Base-by-base conservation (phyloP, 2,888 invertebrate species). In the Brenthis hecate region DNA sequence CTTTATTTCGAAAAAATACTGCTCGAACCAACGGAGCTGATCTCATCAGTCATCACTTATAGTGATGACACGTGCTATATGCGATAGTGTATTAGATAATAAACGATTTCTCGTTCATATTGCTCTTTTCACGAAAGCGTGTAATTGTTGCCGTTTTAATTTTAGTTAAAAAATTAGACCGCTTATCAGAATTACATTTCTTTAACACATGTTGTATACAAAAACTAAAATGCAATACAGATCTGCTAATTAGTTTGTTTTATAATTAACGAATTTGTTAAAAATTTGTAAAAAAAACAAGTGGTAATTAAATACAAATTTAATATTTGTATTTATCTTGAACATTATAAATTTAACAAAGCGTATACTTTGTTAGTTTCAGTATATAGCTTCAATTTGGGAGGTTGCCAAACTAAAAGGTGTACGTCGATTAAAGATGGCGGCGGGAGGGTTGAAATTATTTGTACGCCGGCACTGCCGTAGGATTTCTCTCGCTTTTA, bases 381-480 rank as follows among this genome's bases (percentile, higher is more conserved):
- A 32, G 13, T 66, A 56, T 64, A 28, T 48, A 56, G 66, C 70
- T 62, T 70, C 63, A 55, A 70, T 64, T 72, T 68, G 70, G 70
- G 63, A 64, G 56, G 47, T 16, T 68, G 72, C 70, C 72, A 68
- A 68, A 70, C 67, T 68, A 60, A 54, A 65, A 65, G 70, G 64
- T 72, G 66, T 70, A 65, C 56, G 66, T 68, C 65, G 60, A 64
- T 66, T 70, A 61, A 68, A 70, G 64, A 68, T 61, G 64, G 54
- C 65, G 64, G 58, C 65, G 60, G 55, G 63, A 68, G 63, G 63
- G 56, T 69, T 48, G 61, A 16, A 43, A 55, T 57, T 51, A 43
- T 53, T 62, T 28, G 55, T 28, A 43, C n/a, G 51, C 16, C 50
- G 43, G 55, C 50, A 32, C 16, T 53, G 32, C 53, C 56, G 13